Base-by-base conservation (phyloP, 1,140 invertebrate genomes). In the Aphaenogaster ashmeadi region DNA sequence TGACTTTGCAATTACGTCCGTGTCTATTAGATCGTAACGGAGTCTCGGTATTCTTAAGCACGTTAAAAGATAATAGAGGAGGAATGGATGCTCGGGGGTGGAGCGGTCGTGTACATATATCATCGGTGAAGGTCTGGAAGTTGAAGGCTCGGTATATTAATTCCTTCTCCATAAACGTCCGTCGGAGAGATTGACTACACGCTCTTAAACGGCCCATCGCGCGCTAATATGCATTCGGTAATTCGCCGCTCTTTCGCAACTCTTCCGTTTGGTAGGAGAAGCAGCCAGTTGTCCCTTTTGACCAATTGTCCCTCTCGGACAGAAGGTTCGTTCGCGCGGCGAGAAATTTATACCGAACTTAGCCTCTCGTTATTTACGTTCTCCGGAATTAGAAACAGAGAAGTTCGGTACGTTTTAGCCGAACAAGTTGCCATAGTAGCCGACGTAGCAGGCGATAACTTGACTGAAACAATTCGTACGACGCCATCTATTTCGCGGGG, bases 121-220 rank as follows among this genome's bases (percentile, higher is more conserved):
- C 94, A 95, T 88, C 89, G 90, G 81, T 87, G 92, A 94, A 95
- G 92, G 92, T 92, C 92, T 90, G 90, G 87, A 92, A 93, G 94
- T 93, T 94, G 92, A 94, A 94, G 93, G 93, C 93, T 88, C 92
- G 93, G 94, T 95, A 95, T 95, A 95, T 95, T 95, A 95, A 95
- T 95, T 95, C 95, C 91, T 90, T 95, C 94, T 94, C 93, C 95
- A 95, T 95, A 95, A 95, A 95, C 91, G 95, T 95, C 95, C 91
- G 91, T 87, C 92, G 88, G 86, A 89, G 93, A 95, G 95, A 95
- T 95, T 95, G 94, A 95, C 95, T 95, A 95, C 95, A 87, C 89
- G 93, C 91, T 94, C 92, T 95, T 95, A 95, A 95, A 94, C 92
- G 93, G 90, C 90, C 93, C 93, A 92, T 94, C 94, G 93, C 91